Evolutionary conservation across 2,888 invertebrate species (phyloP).

Genomic region (Acrobasis consociella): DNA sequence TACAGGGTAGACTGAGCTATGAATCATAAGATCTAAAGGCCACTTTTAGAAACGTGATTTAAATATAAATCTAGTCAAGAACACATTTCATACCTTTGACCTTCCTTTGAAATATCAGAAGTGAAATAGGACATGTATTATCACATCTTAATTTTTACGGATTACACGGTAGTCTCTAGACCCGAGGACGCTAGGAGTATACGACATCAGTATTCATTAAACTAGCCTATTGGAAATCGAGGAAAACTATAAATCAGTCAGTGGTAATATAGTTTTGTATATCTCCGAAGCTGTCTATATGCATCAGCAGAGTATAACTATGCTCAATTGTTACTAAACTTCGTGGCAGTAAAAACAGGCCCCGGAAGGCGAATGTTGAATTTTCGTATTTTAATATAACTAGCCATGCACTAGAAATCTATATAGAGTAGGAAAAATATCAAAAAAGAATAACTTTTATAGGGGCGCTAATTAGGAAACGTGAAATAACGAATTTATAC

Average conservation of each 20-base stretch:
- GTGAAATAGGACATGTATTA: too few species aligned
- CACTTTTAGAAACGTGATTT: not conserved
- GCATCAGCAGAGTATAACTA: not conserved
- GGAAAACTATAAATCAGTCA: not conserved
- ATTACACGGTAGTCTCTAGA: too few species aligned
- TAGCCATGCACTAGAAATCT: not conserved
- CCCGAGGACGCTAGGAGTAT: too few species aligned
- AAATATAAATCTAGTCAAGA: not conserved
- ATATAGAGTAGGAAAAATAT: not conserved
- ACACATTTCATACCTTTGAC: not conserved
- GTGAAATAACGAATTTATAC: too few species aligned
- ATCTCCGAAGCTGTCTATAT: conserved; percentile 9
- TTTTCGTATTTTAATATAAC: not conserved
- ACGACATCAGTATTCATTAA: too few species aligned
- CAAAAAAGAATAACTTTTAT: not conserved
- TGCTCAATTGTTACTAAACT: conserved; percentile 4
- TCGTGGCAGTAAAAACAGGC: conserved; percentile 2
- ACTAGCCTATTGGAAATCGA: too few species aligned
- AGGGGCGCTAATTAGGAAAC: too few species aligned
- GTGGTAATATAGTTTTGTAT: not conserved
- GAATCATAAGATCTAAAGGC: not conserved
- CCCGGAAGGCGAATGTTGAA: not conserved
- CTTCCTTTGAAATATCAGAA: too few species aligned
- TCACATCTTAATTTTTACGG: too few species aligned
- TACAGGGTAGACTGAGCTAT: not conserved